phyloP scores from a whole-genome alignment of 2,888 invertebrate genomes.

The Barypeithes pellucidus region DNA sequence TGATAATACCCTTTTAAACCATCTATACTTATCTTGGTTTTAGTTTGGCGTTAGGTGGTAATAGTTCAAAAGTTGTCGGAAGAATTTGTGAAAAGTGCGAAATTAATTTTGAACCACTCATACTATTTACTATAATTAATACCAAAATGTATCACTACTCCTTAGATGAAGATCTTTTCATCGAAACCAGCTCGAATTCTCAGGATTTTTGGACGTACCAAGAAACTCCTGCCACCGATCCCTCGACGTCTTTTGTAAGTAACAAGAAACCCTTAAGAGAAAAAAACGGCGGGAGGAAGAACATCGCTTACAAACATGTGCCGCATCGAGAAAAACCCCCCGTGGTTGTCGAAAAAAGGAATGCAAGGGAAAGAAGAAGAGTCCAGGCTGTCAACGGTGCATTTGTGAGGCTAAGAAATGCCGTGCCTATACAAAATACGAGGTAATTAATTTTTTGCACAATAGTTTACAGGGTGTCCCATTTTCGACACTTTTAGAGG shows the following conservation, averaged over 20 bases:
- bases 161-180: slow-evolving; percentile 13
- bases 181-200: slow-evolving; percentile 23
- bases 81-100: background rate
- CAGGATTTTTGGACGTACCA: slow-evolving; percentile 30
- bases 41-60: slow-evolving; percentile 47
- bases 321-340: slow-evolving; percentile 73
- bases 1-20: slow-evolving; percentile 47
- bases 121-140: background rate
- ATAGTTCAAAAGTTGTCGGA: background rate
- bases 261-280: slow-evolving; percentile 30
- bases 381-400: slow-evolving; percentile 79
- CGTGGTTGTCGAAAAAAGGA: slow-evolving; percentile 75
- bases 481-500: too few relatives aligned
- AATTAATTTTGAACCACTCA: background rate
- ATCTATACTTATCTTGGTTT: slow-evolving; percentile 53
- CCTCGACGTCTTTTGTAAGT: background rate
- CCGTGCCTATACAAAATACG: slow-evolving; percentile 74
- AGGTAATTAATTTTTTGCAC: slow-evolving; percentile 63
- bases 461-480: too few relatives aligned
- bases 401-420: slow-evolving; percentile 74
- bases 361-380: slow-evolving; percentile 77
- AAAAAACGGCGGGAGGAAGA: slow-evolving; percentile 30
- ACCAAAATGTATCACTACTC: slow-evolving; percentile 28
- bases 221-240: background rate
- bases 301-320: slow-evolving; percentile 63